Evolutionary conservation across 2,797 vertebrate species (phyloP), one percentile per base, ranked within the genome.

Genomic region (Typhlichthys subterraneus): DNA sequence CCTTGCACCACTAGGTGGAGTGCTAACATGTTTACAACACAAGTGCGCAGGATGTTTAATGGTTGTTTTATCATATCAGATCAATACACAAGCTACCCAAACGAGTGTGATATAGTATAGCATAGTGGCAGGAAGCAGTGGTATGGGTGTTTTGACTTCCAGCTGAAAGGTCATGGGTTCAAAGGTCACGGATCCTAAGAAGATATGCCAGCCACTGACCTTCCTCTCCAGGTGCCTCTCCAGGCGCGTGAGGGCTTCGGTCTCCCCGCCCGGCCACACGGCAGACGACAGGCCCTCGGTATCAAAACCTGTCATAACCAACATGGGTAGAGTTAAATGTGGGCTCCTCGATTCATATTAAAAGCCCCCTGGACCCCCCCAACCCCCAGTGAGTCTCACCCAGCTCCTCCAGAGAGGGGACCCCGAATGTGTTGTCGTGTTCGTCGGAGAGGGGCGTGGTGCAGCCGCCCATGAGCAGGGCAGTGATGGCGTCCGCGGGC

Each of bases 181-280:
- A 38, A 64, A 33, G 33, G 33, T 38, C 33, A 38, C 14, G 23
- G 17, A 49, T 56, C 10, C 15, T 29, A 64, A 33, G n/a, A 19
- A 49, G 4, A 13, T 38, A 19, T 19, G 19, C 19, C 19, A 19
- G 5, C 33, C 62, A 14, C 57, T 74, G 61, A 98, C 97, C 94
- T 99, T 99, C 83, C 97, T 93, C 87, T 99, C 97, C 80, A 99
- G 85, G 75, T 99, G 97, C 67, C 97, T 95, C 92, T 98, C 97
- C 42, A 99, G 58, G 56, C 97, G 91, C 3, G 96, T 97, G 53
- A 99, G 96, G 45, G 96, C 97, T 91, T 99, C 96, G 0, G 95
- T 96, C 83, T 98, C 97, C 81, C 97, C 97, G 7, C 97, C 97
- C 1, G 97, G 96, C 97, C 97, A 99, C 45, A 99, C 96, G 19